Conservation (phyloP, 2,797 vertebrate genomes). For the Geotrypetes seraphini region DNA sequence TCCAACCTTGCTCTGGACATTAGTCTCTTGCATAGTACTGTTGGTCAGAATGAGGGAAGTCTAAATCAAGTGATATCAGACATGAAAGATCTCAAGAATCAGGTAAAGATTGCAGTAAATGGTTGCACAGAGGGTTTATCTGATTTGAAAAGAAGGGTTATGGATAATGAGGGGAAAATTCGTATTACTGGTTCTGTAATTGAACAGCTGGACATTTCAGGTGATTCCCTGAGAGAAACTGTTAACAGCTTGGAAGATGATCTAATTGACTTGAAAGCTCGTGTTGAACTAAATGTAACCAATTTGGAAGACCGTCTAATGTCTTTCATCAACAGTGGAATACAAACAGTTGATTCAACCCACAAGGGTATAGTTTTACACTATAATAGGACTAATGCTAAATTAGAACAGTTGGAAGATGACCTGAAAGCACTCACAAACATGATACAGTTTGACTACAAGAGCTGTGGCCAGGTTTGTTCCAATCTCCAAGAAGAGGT, state of each 20-base stretch:
- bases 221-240: constrained; percentile 46
- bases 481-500: constrained; percentile 59
- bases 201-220: constrained; percentile 51
- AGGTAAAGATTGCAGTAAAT: constrained; percentile 44
- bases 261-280: constrained; percentile 43
- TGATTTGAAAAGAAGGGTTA: constrained; percentile 64
- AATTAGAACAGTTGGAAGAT: constrained; percentile 43
- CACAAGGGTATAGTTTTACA: constrained; percentile 42
- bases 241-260: constrained; percentile 48
- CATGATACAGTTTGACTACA: constrained; percentile 44
- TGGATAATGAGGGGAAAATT: constrained; percentile 58
- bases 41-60: constrained; percentile 48
- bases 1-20: constrained; percentile 58
- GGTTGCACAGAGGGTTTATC: constrained; percentile 60
- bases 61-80: constrained; percentile 45
- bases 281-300: constrained; percentile 49
- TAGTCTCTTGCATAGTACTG: constrained; percentile 40
- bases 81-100: constrained; percentile 50
- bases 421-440: constrained; percentile 37
- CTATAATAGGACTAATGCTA: constrained; percentile 44
- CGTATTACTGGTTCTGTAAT: constrained; percentile 54
- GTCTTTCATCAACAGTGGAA: constrained; percentile 16
- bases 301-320: constrained; percentile 42
- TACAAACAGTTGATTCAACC: constrained; percentile 39
- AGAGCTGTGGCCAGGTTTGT: constrained; percentile 58